phyloP scores from a whole-genome alignment of 1,140 invertebrate genomes.

The Spodoptera frugiperda region DNA sequence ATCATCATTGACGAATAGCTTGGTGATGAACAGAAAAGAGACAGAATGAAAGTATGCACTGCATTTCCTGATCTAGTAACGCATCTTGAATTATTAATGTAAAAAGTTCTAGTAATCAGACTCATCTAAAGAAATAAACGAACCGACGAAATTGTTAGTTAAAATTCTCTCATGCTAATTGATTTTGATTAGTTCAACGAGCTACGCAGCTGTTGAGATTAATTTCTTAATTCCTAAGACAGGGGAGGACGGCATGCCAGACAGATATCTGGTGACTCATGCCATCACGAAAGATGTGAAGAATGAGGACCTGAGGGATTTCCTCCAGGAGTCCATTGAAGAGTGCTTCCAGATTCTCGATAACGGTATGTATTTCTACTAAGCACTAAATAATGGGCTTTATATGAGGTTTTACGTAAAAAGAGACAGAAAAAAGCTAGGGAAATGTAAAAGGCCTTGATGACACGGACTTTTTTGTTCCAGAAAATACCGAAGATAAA shows the following conservation, averaged over 20 bases:
- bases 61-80: too few relatives aligned
- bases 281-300: constrained; percentile 84
- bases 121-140: neutral
- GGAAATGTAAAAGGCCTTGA: too few relatives aligned
- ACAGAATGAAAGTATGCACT: too few relatives aligned
- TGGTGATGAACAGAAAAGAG: too few relatives aligned
- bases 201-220: constrained; percentile 16
- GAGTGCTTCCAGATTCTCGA: constrained; percentile 87
- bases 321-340: constrained; percentile 86
- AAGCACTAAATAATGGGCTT: neutral
- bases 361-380: constrained; percentile 61
- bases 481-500: constrained; percentile 83
- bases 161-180: constrained; percentile 13
- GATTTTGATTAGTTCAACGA: constrained; percentile 18
- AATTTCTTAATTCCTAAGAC: constrained; percentile 69
- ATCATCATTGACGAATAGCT: neutral
- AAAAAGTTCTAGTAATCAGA: neutral
- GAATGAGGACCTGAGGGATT: constrained; percentile 85
- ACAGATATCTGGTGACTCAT: constrained; percentile 85
- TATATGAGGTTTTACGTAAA: neutral
- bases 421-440: too few relatives aligned
- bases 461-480: constrained; percentile 45
- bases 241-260: constrained; percentile 84
- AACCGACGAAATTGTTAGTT: constrained; percentile 4
- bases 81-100: too few relatives aligned